Conservation (phyloP, 2,113 vertebrate species). For the Anhinga anhinga region DNA sequence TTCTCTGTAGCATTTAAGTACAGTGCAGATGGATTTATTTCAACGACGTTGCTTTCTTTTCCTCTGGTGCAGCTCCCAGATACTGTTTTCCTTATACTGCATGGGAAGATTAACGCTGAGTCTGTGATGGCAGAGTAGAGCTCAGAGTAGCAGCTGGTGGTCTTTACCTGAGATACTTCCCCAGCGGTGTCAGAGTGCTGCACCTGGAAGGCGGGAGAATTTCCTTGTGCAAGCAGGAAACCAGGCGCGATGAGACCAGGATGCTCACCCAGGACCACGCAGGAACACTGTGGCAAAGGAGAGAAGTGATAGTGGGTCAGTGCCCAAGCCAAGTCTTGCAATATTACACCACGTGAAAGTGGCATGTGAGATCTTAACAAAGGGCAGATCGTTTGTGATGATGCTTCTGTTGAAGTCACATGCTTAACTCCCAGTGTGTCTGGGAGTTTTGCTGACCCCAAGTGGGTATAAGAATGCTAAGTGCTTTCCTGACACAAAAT, state of each 20-base stretch:
- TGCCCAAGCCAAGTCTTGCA: not conserved
- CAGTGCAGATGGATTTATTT: not conserved
- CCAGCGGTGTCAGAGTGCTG: fast-evolving
- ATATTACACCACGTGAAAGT: fast-evolving
- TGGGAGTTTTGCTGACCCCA: not conserved
- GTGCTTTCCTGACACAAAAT: not conserved
- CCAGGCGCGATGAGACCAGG: fast-evolving
- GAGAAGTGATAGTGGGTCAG: not conserved
- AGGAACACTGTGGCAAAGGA: not conserved
- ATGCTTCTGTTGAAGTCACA: not conserved
- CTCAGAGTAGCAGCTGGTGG: not conserved
- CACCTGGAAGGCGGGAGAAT: not conserved
- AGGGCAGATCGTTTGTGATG: not conserved
- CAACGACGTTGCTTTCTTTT: not conserved
- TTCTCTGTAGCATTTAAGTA: not conserved
- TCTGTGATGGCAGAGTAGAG: not conserved
- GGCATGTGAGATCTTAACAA: not conserved
- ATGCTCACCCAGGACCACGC: not conserved
- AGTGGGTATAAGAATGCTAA: not conserved
- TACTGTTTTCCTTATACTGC: not conserved
- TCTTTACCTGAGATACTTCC: not conserved
- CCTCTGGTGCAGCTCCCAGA: not conserved
- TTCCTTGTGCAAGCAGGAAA: not conserved
- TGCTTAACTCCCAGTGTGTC: not conserved
- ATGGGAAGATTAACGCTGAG: not conserved